phyloP scores from a whole-genome alignment of 64 coral and sea anemone species.

The Stichodactyla helianthus region DNA sequence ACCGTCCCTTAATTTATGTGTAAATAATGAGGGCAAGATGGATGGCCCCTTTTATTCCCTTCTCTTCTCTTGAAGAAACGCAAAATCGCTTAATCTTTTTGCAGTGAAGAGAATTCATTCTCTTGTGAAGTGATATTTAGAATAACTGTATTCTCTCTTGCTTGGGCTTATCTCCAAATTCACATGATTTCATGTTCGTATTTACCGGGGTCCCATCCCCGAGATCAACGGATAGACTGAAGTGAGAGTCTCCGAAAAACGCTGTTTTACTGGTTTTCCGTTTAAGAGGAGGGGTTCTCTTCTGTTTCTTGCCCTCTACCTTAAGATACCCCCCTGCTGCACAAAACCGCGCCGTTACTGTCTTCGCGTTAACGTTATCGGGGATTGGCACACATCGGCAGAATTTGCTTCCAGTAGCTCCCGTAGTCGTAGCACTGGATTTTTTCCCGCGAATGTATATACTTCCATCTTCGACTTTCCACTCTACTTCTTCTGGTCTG shows the following conservation, averaged over 20 bases:
- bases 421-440: neutral
- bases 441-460: conserved; percentile 32
- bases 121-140: neutral
- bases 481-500: conserved; percentile 27
- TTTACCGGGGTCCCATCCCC: neutral
- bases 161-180: neutral
- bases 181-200: neutral
- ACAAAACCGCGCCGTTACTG: conserved; percentile 31
- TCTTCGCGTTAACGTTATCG: conserved; percentile 7
- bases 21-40: too few relatives aligned
- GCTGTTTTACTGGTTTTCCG: conserved; percentile 8
- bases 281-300: neutral
- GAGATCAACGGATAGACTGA: conserved; percentile 41
- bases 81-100: neutral
- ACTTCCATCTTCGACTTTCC: conserved; percentile 34
- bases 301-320: conserved; percentile 44
- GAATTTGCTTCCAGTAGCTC: conserved; percentile 29
- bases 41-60: neutral
- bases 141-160: neutral
- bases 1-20: too few relatives aligned
- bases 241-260: conserved; percentile 33
- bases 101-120: neutral
- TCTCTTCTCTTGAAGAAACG: neutral
- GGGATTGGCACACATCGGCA: conserved; percentile 42
- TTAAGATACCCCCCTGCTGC: conserved; percentile 18